Evolutionary conservation across 2,113 vertebrate genomes (phyloP), one percentile per base, ranked within the genome.

Genomic region (Thalassoma bifasciatum): DNA sequence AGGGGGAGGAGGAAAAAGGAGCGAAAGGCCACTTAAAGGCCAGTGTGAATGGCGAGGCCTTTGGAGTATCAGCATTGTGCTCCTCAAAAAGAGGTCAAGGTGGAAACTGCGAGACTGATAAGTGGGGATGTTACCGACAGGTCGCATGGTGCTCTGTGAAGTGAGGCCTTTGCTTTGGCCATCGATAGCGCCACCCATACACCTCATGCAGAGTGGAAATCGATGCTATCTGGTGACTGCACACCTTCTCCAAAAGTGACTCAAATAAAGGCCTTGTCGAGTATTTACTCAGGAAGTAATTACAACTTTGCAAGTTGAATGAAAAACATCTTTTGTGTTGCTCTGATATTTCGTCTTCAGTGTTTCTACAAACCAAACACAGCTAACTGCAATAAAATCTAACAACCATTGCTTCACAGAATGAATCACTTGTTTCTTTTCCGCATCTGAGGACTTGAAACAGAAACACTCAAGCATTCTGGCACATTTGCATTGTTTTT

Each of bases 11-110:
- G 60, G 78, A 46, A 77, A 46, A 80, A 65, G 74, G 56, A 83
- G 86, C 2, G 57, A 87, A 89, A 92, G 88, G 88, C 83, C 81
- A 85, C 50, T 75, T 83, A 91, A 92, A 92, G 89, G 89, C 83
- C 91, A 89, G 23, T 7, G 74, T 92, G 90, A 91, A 90, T 79
- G 82, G 86, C 54, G n/a, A 73, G 26, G 51, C 77, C 84, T 90
- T 89, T 88, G 46, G 73, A 85, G 75, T 50, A 56, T 60, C 42
- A 66, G 64, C 51, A 83, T 85, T 89, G 89, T 87, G 67, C 54
- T 65, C 57, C 12, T 76, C 70, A 79, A 62, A 84, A 82, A 76
- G 72, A 66, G 79, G 76, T 84, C 67, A 67, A 72, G 49, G 57
- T 76, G 36, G 60, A 65, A 81, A 77, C 38, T 22, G 53, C 23